Base-by-base conservation (phyloP, 2,797 vertebrate species). In the Allobates femoralis region DNA sequence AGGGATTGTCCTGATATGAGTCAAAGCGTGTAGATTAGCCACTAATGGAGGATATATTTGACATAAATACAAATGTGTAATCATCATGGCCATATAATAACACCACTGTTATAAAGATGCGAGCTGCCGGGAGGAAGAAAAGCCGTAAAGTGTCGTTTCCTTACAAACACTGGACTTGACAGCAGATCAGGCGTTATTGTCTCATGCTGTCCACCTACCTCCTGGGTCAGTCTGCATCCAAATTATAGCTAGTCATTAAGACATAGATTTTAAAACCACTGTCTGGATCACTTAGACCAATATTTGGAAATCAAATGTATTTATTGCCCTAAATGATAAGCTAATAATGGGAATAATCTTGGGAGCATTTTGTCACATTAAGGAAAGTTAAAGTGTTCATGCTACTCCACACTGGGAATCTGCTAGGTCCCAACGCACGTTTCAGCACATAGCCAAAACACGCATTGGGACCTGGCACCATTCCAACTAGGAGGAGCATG, bases 161-260 rank as follows among this genome's bases (percentile, higher is more conserved):
- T 14, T 26, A 30, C 79, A 55, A n/a, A 66, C 30, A 82, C 10
- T 53, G 28, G 53, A 51, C 18, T n/a, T 66, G 60, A 30, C 60
- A 69, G 30, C 46, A 51, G 41, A 69, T 0, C 16, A 37, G 28
- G 23, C 15, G n/a, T 16, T 1, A 50, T 80, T 64, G 18, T 4
- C 16, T 64, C 15, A 62, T 80, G 18, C 7, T 19, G 34, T 30
- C 37, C 50, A 67, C 60, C 79, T 66, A 66, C 23, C 16, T 26
- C 26, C n/a, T 18, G 5, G 14, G 23, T 6, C 41, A 19, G 18
- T 55, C 37, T 30, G 16, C 28, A 32, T 41, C n/a, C n/a, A n/a
- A n/a, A n/a, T n/a, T n/a, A n/a, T n/a, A n/a, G n/a, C n/a, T 85
- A 74, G 46, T 74, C 37, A 86, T 78, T 78, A 83, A 46, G 23